Evolutionary conservation across 2,797 vertebrate genomes (phyloP).

Genomic region (Sphenodon punctatus): DNA sequence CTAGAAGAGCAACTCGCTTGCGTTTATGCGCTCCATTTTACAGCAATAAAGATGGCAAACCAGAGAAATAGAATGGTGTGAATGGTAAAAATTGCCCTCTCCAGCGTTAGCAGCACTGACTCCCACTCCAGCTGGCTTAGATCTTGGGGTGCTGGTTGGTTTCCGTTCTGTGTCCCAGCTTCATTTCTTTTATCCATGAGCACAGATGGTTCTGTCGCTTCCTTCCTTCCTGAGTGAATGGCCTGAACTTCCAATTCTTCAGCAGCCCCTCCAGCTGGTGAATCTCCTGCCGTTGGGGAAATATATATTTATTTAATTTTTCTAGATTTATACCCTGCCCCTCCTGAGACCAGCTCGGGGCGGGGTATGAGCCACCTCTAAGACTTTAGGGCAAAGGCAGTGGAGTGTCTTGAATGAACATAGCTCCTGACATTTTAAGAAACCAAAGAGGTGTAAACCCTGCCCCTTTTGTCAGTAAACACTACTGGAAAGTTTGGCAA

Average conservation of each 20-base stretch:
- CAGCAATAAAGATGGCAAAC: conserved; percentile 6
- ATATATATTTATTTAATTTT: too few relatives aligned
- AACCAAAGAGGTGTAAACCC: too few relatives aligned
- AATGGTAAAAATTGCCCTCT: conserved; percentile 48
- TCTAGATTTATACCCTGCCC: too few relatives aligned
- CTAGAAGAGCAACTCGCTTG: not conserved
- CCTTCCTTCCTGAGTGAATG: fast-evolving
- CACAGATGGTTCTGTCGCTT: fast-evolving
- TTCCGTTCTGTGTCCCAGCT: not conserved
- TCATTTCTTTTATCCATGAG: not conserved
- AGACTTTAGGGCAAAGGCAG: too few relatives aligned
- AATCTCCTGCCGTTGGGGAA: not conserved
- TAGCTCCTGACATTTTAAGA: too few relatives aligned
- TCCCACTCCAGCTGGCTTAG: not conserved
- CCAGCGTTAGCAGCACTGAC: not conserved
- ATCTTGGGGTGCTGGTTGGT: not conserved
- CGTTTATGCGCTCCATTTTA: conserved; percentile 47
- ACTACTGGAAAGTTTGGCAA: too few relatives aligned
- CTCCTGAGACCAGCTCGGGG: too few relatives aligned
- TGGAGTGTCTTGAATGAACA: too few relatives aligned
- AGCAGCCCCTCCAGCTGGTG: fast-evolving
- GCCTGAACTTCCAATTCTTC: fast-evolving
- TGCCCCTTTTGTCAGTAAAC: too few relatives aligned
- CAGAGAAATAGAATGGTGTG: conserved; percentile 37
- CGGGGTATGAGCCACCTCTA: too few relatives aligned